phyloP scores from a whole-genome alignment of 2,888 invertebrate species.

The Theretra japonica region DNA sequence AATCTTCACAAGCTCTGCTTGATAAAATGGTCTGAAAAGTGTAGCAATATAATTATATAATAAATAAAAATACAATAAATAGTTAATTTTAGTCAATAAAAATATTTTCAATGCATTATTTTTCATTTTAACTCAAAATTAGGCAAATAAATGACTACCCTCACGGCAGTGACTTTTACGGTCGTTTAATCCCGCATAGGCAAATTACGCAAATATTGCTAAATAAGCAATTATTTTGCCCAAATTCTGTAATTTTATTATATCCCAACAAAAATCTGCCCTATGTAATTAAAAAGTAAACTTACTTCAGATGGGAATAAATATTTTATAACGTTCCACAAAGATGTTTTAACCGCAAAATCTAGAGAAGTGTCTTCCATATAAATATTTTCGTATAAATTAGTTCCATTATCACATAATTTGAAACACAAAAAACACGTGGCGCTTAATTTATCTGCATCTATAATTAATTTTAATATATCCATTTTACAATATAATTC shows the following conservation, averaged over 20 bases:
- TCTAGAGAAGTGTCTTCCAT: neutral
- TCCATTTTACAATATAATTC: constrained; percentile 13
- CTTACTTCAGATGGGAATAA: constrained; percentile 9
- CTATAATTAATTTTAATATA: constrained; percentile 20
- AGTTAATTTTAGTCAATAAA: no score
- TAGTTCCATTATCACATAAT: neutral
- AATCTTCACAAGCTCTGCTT: neutral
- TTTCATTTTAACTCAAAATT: no score
- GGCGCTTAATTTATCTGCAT: neutral
- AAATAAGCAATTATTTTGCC: neutral
- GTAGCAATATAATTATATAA: neutral
- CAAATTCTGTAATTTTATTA: neutral
- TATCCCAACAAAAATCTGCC: no score
- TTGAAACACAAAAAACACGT: constrained; percentile 27
- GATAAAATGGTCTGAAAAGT: neutral
- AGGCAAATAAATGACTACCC: no score
- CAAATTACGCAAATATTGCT: neutral
- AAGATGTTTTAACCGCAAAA: neutral
- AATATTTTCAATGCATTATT: no score
- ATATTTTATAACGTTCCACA: neutral
- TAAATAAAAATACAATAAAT: no score
- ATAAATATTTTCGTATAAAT: neutral
- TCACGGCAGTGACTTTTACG: no score
- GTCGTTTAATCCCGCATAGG: no score
- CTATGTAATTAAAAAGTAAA: neutral